Percentiles rank a stretch among this genome's conserved stretches.
phyloP scores from a whole-genome alignment of 1,140 invertebrate genomes.

The Venustaconcha ellipsiformis region DNA sequence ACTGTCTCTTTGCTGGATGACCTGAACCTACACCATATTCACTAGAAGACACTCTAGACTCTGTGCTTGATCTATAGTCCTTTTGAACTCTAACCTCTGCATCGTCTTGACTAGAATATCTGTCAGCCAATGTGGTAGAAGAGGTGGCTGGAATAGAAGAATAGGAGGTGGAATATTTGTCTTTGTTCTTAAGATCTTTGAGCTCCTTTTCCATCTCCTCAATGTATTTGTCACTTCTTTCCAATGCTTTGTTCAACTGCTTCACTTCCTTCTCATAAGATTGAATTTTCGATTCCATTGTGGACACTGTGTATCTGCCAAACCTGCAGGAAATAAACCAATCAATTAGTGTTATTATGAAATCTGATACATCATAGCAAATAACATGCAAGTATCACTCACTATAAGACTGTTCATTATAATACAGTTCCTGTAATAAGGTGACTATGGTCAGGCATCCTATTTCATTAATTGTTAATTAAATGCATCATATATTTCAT shows the following conservation, averaged over 20 bases:
- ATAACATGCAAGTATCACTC: too few relatives aligned
- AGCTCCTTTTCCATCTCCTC: slow-evolving; percentile 59
- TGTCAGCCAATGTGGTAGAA: background rate
- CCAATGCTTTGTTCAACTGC: slow-evolving; percentile 62
- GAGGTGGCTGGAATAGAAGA: background rate
- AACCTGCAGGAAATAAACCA: slow-evolving; percentile 51
- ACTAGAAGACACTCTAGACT: slow-evolving; percentile 22
- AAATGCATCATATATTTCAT: too few relatives aligned
- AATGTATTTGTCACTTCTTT: slow-evolving; percentile 65
- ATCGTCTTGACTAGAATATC: too few relatives aligned
- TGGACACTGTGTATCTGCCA: slow-evolving; percentile 64
- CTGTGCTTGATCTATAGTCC: slow-evolving; percentile 5
- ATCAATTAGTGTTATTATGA: background rate
- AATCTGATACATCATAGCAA: too few relatives aligned
- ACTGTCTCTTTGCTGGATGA: slow-evolving; percentile 24
- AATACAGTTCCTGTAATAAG: too few relatives aligned
- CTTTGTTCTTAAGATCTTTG: slow-evolving; percentile 8
- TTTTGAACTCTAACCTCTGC: too few relatives aligned
- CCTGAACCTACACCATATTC: slow-evolving; percentile 16
- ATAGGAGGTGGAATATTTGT: background rate
- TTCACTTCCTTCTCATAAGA: slow-evolving; percentile 61
- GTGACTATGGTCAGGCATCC: too few relatives aligned
- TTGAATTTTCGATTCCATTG: slow-evolving; percentile 62
- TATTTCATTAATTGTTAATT: too few relatives aligned
- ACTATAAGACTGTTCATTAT: too few relatives aligned